Evolutionary conservation across 1,140 invertebrate genomes (phyloP), one percentile per base, ranked within the genome.

Genomic region (Drosophila insularis): DNA sequence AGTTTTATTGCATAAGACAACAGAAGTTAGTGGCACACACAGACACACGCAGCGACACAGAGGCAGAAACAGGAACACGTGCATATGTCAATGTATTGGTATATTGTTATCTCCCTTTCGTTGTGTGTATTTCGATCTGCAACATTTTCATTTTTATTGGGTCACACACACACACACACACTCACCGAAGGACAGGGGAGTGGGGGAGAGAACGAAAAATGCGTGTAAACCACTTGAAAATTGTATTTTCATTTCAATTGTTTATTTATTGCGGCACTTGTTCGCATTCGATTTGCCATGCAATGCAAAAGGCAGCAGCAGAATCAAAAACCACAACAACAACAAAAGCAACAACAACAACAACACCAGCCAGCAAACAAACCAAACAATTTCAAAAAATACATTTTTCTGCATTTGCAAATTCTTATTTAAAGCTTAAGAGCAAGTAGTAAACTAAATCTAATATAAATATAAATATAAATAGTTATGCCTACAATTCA

Each of bases 171-270:
- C n/a, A 63, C n/a, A 50, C 35, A 40, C 50, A 50, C 62, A 54
- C 35, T 19, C 17, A 71, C 72, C 76, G 69, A 8, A 11, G n/a
- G n/a, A n/a, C n/a, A 37, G 11, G 10, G 32, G 1, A 27, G 27
- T 1, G 27, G 27, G 27, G 27, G 5, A 27, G 4, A 27, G 27
- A 27, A 27, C 27, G 27, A 27, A 27, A 37, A 13, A 37, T 85
- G 54, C 70, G 66, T 63, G 56, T 71, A 84, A 89, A 89, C 84
- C 85, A 89, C 84, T 89, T 89, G 84, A 89, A 89, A 89, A 89
- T 89, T 80, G 84, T 89, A 89, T 89, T 89, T 89, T 89, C 85
- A 89, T 89, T 89, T 89, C 84, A 89, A 89, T 89, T 89, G 84
- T 89, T 89, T 89, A 89, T 89, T 89, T 89, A 89, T 89, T 89